phyloP scores from a whole-genome alignment of 2,797 vertebrate genomes.

The Glyptemys insculpta region DNA sequence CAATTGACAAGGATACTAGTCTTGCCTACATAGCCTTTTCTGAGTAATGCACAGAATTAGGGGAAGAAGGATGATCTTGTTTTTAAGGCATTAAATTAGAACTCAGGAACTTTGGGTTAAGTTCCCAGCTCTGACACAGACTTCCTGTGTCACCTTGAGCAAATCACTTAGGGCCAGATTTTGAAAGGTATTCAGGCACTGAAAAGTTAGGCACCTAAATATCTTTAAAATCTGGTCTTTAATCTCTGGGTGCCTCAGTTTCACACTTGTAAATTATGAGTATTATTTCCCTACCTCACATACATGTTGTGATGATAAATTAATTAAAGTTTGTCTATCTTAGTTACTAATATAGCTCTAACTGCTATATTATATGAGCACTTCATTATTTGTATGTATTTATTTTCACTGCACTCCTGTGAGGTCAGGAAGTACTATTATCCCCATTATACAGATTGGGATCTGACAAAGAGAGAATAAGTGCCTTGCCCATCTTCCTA shows the following conservation, averaged over 20 bases:
- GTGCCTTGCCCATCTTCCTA: background rate
- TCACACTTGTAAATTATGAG: background rate
- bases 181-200: background rate
- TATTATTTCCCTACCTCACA: background rate
- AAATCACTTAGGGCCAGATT: background rate
- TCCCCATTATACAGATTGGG: background rate
- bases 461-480: background rate
- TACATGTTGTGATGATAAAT: background rate
- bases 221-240: background rate
- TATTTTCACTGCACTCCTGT: background rate
- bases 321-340: background rate
- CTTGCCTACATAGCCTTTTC: background rate
- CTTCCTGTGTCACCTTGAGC: slow-evolving; percentile 34
- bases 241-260: background rate
- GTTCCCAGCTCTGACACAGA: background rate
- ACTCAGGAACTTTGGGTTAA: background rate
- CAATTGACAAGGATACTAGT: background rate
- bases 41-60: background rate
- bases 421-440: background rate
- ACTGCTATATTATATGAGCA: background rate
- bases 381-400: background rate
- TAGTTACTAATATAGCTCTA: background rate
- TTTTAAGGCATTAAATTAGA: slow-evolving; percentile 42
- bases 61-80: slow-evolving; percentile 18
- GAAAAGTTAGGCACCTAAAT: background rate